Evolutionary conservation across 2,113 vertebrate species (phyloP), one percentile per base, ranked within the genome.

Genomic region (Hymenochirus boettgeri): DNA sequence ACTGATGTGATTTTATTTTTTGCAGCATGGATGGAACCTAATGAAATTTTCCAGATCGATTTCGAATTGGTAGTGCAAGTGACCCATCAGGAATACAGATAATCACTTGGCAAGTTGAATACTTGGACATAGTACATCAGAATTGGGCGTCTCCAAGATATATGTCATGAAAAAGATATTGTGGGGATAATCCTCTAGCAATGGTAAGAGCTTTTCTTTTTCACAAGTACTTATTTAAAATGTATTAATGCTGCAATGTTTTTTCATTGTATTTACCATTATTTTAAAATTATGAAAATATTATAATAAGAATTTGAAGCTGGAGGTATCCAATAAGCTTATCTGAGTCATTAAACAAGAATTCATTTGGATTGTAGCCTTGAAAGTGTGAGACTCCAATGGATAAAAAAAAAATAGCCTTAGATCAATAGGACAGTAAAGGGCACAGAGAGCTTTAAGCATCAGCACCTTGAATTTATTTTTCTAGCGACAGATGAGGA

Each of bases 31-130:
- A 72, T 1, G 74, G 70, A 0, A 72, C 74, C 70, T 82, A 86
- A 84, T 1, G 92, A 95, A 74, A 83, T 98, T 73, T 84, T 98
- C 80, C 93, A 96, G 82, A 89, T 98, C 61, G 93, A 96, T 57
- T 89, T 98, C 85, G 90, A 57, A 79, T 96, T 0, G 89, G 93
- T 35, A 92, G 89, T 19, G 77, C 91, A 17, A 69, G 77, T 15
- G 88, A 89, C 24, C 82, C 81, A 0, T 80, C 89, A 0, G 85
- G 85, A 76, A 90, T 90, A 12, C 94, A 94, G 77, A 84, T 93
- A 21, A 90, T 97, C 77, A 87, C 89, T 0, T 98, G 95, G 95
- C 93, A 93, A 73, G 87, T 96, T 10, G 92, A 94, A 23, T 87
- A 96, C 17, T 89, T 0, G 86, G 86, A 0, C 82, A 73, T 2